Evolutionary conservation across 2,888 invertebrate genomes (phyloP).

Genomic region (Myathropa florea): DNA sequence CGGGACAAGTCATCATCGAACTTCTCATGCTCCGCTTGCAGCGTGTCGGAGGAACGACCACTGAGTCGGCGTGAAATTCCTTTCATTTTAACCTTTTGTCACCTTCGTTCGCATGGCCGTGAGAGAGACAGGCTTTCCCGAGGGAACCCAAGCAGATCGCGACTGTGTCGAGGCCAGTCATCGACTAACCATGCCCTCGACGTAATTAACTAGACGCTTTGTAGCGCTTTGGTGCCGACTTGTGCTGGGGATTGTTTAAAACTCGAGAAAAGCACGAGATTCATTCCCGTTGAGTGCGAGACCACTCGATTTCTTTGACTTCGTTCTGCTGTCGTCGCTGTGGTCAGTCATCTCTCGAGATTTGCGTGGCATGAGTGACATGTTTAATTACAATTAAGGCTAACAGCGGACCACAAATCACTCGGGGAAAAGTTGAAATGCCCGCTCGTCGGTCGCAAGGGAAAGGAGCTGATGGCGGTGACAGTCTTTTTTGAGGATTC

Average conservation of each 20-base stretch:
- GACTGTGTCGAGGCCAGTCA: neutral
- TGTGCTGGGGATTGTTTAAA: no score
- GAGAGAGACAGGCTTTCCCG: neutral
- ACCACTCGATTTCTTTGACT: neutral
- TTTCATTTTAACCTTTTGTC: constrained; percentile 45
- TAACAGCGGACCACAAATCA: neutral
- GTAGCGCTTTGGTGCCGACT: neutral
- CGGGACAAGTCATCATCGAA: constrained; percentile 2
- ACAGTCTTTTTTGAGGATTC: neutral
- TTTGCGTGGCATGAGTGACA: neutral
- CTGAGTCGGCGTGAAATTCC: constrained; percentile 48
- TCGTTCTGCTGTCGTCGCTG: neutral
- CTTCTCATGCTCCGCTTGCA: constrained; percentile 4
- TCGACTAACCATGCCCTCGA: neutral
- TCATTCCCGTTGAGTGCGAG: neutral
- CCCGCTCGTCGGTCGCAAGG: neutral
- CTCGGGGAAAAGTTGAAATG: neutral
- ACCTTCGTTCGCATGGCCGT: constrained; percentile 30
- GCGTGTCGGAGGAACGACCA: neutral
- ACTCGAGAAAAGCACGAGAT: constrained; percentile 6
- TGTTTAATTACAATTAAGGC: neutral
- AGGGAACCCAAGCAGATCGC: neutral
- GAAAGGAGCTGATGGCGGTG: neutral
- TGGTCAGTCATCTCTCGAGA: neutral
- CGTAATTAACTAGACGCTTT: neutral